Conservation (phyloP, 2,888 invertebrate species). For the Pachliopta kotzebuea region DNA sequence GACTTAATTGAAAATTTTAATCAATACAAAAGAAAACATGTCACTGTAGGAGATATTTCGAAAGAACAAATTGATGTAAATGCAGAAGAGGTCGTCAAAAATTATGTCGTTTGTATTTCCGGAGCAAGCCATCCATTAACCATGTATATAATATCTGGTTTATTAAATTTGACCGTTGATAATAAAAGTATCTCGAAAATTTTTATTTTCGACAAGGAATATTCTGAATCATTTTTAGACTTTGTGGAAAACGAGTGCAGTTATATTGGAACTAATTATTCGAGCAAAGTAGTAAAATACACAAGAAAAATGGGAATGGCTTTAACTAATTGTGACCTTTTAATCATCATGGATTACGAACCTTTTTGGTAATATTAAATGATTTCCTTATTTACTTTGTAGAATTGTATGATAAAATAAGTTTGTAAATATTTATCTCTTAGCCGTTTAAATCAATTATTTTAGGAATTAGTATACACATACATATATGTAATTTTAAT, state of each 20-base stretch:
- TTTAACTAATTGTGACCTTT: slow-evolving; percentile 69
- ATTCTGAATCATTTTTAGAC: slow-evolving; percentile 49
- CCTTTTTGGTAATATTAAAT: slow-evolving; percentile 50
- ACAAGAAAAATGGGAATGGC: slow-evolving; percentile 67
- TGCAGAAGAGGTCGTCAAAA: slow-evolving; percentile 20
- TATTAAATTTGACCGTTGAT: slow-evolving; percentile 49
- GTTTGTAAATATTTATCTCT: no score
- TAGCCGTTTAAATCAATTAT: no score
- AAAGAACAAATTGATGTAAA: slow-evolving; percentile 34
- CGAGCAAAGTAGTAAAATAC: slow-evolving; percentile 58
- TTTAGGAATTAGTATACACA: background rate
- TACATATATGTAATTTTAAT: background rate
- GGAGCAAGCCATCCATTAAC: slow-evolving; percentile 56
- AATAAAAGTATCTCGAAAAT: slow-evolving; percentile 53
- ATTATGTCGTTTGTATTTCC: slow-evolving; percentile 55
- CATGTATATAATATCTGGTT: slow-evolving; percentile 57
- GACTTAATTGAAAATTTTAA: slow-evolving; percentile 47
- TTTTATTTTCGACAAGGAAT: slow-evolving; percentile 54
- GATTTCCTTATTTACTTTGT: no score
- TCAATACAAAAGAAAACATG: slow-evolving; percentile 52
- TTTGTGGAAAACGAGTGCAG: slow-evolving; percentile 59
- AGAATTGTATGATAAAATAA: no score
- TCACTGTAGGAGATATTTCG: slow-evolving; percentile 33
- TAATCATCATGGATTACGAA: slow-evolving; percentile 75
- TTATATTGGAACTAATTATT: slow-evolving; percentile 47